Percentiles rank a stretch among this genome's conserved stretches.
Conservation (phyloP, 92 coral and sea anemone genomes). For the Epizoanthus scotinus region DNA sequence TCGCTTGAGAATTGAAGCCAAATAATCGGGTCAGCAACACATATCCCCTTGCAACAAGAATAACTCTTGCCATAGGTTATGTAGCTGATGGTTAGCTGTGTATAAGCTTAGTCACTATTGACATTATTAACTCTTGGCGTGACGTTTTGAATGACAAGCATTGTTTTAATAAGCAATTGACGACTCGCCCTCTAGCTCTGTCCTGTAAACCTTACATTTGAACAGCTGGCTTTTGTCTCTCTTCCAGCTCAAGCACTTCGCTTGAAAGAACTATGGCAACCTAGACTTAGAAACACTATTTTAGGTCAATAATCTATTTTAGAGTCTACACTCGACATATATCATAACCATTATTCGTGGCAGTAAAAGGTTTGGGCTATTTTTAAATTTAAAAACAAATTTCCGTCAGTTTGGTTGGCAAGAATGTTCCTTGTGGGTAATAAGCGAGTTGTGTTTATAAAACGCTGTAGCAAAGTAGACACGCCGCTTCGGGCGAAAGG, state of each 20-base stretch:
- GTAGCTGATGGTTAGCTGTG: background rate
- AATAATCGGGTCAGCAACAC: background rate
- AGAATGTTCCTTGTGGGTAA: too few species aligned
- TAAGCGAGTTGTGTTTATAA: too few species aligned
- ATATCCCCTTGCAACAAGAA: slow-evolving; percentile 1
- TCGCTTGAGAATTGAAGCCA: background rate
- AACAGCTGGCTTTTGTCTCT: slow-evolving; percentile 28
- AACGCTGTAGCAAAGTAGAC: too few species aligned
- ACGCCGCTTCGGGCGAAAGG: too few species aligned
- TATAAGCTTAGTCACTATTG: background rate
- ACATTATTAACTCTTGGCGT: background rate
- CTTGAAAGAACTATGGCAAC: background rate
- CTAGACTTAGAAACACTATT: background rate
- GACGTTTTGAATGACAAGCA: slow-evolving; percentile 51
- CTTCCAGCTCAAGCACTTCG: slow-evolving; percentile 3
- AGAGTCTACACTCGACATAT: too few species aligned
- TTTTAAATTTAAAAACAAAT: too few species aligned
- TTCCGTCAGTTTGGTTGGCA: too few species aligned
- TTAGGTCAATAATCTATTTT: background rate
- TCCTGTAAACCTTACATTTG: background rate
- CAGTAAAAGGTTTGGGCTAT: too few species aligned
- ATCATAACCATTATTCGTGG: too few species aligned
- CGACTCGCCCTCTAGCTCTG: background rate
- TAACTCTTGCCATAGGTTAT: background rate
- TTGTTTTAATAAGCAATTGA: slow-evolving; percentile 58